These are phyloP conservation scores for Megaleporinus macrocephalus DNA, from an alignment of 2,113 vertebrate species.

Conservation along the genomic window DNA sequence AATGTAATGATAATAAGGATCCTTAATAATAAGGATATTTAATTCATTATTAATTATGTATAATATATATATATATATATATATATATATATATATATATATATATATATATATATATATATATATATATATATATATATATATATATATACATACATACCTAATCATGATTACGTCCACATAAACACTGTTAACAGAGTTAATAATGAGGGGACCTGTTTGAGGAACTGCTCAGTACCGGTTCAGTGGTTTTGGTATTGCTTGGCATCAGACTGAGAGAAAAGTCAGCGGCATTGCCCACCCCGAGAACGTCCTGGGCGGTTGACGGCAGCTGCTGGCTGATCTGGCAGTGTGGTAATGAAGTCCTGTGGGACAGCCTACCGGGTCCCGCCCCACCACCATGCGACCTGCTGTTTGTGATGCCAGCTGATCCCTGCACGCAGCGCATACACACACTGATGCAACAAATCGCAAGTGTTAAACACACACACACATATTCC, in stretches of 20 bases:
- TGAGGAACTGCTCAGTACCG: neutral
- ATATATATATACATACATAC: too few species aligned
- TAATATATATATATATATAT: too few species aligned
- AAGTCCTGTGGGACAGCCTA: constrained; percentile 45
- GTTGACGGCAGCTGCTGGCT: constrained; percentile 31
- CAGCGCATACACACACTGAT: constrained; percentile 10
- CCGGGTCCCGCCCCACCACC: constrained; percentile 41
- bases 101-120: too few species aligned
- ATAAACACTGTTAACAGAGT: too few species aligned
- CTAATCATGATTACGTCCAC: too few species aligned
- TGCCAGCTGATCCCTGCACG: constrained; percentile 30
- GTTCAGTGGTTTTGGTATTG: neutral
- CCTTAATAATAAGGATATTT: too few species aligned
- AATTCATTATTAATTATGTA: too few species aligned
- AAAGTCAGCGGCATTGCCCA: neutral
- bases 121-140: too few species aligned
- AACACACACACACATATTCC: neutral
- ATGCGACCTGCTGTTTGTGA: constrained; percentile 50
- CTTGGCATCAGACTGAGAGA: neutral
- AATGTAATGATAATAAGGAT: too few species aligned
- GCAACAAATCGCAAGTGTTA: constrained; percentile 30
- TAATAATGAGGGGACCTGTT: too few species aligned
- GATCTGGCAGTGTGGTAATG: constrained; percentile 40
- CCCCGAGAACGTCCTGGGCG: neutral
- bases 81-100: too few species aligned